Evolutionary conservation across 2,888 invertebrate species (phyloP), one percentile per base, ranked within the genome.

Genomic region (Nymphalis polychloros): DNA sequence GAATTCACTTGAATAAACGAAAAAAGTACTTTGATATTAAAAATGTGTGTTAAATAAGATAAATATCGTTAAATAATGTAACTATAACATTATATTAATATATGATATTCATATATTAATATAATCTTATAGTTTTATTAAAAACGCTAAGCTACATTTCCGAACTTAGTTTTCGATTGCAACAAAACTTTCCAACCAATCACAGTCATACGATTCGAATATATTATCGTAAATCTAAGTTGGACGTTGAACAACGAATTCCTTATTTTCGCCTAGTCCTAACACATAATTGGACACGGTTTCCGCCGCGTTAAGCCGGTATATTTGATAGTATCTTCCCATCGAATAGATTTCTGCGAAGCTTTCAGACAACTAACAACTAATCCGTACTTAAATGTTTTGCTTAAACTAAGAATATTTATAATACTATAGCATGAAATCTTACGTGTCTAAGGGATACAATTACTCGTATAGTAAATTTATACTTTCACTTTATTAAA

Each of bases 261-360:
- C 73, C 74, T 74, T 72, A 75, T 76, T 78, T 80, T 77, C 76
- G 73, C 76, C 74, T 75, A 72, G 75, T 76, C 73, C 71, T 72
- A 69, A 73, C 74, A 71, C 75, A 76, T 82, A 84, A 84, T 84
- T 84, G 84, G 84, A 80, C 78, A 78, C 72, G 78, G 79, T 80
- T 79, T 81, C 81, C 80, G 79, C 76, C 78, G 74, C 77, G 75
- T 76, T 76, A 73, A 69, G 67, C 70, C 72, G 75, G 73, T 70
- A 66, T 69, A 71, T 69, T 66, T 61, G 78, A 78, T 77, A 72
- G 46, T 59, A 78, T 76, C 76, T 71, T 67, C 65, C 62, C 63
- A 61, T 65, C 57, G 50, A 35, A 69, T 52, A 63, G 62, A 72
- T 67, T 41, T 13, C 41, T 63, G 63, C 64, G 57, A 63, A 23